These are phyloP conservation scores for Gonatopus flavifemur DNA, from an alignment of 1,140 invertebrate species.

Conservation along the genomic window DNA sequence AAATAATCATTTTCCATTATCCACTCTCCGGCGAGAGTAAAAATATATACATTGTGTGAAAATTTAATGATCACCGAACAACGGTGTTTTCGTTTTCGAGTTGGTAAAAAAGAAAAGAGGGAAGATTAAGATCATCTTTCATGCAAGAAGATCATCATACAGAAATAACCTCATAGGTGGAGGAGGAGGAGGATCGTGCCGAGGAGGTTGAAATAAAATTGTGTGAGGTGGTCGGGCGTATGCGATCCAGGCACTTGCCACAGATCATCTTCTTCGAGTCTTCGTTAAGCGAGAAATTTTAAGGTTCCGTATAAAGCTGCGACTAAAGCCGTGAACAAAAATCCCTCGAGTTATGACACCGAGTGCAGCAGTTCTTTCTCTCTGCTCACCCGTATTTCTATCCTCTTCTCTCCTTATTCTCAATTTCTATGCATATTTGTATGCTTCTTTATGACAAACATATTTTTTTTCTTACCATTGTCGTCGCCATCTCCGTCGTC, in stretches of 20 bases:
- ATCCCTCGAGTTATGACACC: slow-evolving; percentile 36
- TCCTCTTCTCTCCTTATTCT: slow-evolving; percentile 4
- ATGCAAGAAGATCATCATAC: too few relatives aligned
- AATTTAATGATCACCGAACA: too few relatives aligned
- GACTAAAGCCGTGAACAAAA: slow-evolving; percentile 40
- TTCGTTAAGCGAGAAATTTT: slow-evolving; percentile 41
- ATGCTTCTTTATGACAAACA: slow-evolving; percentile 45
- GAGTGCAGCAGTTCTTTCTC: slow-evolving; percentile 15
- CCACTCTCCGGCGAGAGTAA: too few relatives aligned
- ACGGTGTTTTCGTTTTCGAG: too few relatives aligned
- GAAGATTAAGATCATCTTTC: too few relatives aligned
- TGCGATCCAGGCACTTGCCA: slow-evolving; percentile 8
- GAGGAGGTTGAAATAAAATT: slow-evolving; percentile 18
- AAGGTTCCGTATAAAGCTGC: slow-evolving; percentile 35
- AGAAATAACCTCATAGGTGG: too few relatives aligned
- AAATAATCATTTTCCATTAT: too few relatives aligned
- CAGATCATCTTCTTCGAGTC: slow-evolving; percentile 27
- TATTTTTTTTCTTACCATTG: slow-evolving; percentile 36
- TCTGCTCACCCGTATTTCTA: neutral
- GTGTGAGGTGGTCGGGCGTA: neutral
- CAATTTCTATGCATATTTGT: slow-evolving; percentile 51
- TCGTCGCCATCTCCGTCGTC: slow-evolving; percentile 29
- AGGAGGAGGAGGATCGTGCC: too few relatives aligned
- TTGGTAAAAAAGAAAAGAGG: too few relatives aligned
- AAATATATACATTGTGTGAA: too few relatives aligned